Evolutionary conservation across 1,140 invertebrate species (phyloP).

Genomic region (Doryteuthis pealeii): DNA sequence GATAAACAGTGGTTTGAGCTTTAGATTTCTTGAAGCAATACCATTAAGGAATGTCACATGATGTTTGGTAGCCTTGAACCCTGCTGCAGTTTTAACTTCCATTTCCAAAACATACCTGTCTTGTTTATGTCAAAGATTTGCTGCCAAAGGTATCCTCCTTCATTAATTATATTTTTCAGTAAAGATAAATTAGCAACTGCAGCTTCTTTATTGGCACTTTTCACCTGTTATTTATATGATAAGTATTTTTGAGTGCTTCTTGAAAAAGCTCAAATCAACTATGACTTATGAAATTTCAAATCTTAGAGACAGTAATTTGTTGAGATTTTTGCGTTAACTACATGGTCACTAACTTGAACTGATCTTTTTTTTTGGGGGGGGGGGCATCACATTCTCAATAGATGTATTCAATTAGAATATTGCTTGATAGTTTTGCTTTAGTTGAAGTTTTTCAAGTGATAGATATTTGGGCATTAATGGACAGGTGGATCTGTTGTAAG

Average conservation of each 20-base stretch:
- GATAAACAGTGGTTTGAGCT: not conserved
- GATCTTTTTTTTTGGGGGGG: no score
- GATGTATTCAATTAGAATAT: no score
- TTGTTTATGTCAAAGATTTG: not conserved
- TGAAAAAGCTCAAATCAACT: not conserved
- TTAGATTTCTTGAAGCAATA: no score
- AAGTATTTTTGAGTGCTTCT: not conserved
- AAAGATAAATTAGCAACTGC: not conserved
- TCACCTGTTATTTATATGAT: not conserved
- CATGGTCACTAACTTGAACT: no score
- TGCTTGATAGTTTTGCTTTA: no score
- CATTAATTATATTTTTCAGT: not conserved
- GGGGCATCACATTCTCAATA: no score
- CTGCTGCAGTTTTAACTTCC: not conserved
- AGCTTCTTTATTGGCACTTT: not conserved
- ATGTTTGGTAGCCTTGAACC: not conserved
- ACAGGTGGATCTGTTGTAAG: no score
- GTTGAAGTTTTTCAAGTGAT: no score
- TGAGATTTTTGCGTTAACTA: no score
- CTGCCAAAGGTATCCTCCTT: not conserved
- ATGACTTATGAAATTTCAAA: not conserved
- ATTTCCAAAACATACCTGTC: not conserved
- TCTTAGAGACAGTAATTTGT: no score
- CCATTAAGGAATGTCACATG: no score
- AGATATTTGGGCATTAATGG: no score